Conservation (phyloP, 2,113 vertebrate species). For the Megatriorchis doriae region DNA sequence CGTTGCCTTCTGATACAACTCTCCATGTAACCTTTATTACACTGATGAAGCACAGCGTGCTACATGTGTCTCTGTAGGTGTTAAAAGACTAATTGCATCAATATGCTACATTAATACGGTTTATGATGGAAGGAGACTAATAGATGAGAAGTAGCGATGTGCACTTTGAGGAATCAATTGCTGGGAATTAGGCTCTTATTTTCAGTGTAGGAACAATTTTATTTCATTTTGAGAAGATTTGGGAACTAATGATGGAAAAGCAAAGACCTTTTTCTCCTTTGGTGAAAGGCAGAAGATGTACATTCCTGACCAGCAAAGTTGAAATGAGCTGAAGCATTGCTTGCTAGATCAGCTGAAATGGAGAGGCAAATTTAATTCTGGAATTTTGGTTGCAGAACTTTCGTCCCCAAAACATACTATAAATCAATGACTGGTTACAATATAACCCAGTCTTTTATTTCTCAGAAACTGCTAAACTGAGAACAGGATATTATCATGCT, state of each 20-base stretch:
- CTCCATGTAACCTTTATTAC: background rate
- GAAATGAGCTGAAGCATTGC: background rate
- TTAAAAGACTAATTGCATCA: background rate
- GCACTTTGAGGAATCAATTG: background rate
- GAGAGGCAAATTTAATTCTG: background rate
- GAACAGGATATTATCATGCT: background rate
- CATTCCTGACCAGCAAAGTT: background rate
- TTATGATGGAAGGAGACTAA: background rate
- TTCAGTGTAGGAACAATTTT: background rate
- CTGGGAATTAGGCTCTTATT: background rate
- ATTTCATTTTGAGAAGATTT: background rate
- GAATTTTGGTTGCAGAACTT: background rate
- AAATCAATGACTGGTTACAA: background rate
- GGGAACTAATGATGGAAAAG: background rate
- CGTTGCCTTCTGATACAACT: background rate
- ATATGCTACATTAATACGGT: background rate
- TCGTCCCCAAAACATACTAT: background rate
- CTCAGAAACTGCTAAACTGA: background rate
- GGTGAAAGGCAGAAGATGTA: background rate
- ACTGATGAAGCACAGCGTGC: background rate
- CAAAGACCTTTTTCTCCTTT: background rate
- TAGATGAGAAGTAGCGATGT: background rate
- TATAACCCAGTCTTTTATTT: background rate
- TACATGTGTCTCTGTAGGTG: background rate
- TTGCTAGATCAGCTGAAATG: background rate